phyloP scores from a whole-genome alignment of 2,113 vertebrate genomes.

The Carassius auratus region DNA sequence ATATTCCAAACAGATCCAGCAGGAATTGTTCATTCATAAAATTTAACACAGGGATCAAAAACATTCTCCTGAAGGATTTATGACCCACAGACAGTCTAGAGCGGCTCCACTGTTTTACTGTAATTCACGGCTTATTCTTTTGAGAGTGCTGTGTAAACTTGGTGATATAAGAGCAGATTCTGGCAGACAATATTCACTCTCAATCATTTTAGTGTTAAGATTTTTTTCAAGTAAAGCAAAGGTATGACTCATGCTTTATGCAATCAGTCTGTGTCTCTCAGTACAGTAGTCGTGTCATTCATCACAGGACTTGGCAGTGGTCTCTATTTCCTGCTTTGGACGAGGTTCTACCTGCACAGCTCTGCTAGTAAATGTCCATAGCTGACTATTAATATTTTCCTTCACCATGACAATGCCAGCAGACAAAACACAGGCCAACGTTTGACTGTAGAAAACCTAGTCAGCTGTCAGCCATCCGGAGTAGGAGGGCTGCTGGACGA shows the following conservation, averaged over 20 bases:
- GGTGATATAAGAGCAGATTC: background rate
- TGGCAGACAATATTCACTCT: background rate
- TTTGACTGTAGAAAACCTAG: slow-evolving; percentile 35
- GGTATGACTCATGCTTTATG: background rate
- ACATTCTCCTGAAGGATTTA: slow-evolving; percentile 26
- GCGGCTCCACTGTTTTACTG: slow-evolving; percentile 6
- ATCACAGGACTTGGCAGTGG: slow-evolving; percentile 38
- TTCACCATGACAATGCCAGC: slow-evolving; percentile 22
- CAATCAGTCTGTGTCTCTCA: background rate
- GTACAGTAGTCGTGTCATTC: slow-evolving; percentile 17
- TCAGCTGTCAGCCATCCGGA: slow-evolving; percentile 14
- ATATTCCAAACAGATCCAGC: slow-evolving; percentile 19
- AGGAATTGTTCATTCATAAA: slow-evolving; percentile 11
- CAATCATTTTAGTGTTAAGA: background rate
- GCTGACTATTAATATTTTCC: slow-evolving; percentile 50
- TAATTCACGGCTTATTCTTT: slow-evolving; percentile 27
- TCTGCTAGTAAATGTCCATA: slow-evolving; percentile 48
- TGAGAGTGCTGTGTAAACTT: background rate
- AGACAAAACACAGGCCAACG: slow-evolving; percentile 21
- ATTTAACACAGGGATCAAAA: slow-evolving; percentile 23
- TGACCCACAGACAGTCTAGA: background rate
- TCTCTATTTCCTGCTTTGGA: slow-evolving; percentile 41
- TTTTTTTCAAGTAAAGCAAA: background rate
- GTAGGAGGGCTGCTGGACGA: background rate
- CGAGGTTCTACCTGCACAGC: slow-evolving; percentile 48